These are phyloP conservation scores for Dendrolimus houi DNA, from an alignment of 2,888 invertebrate species.

Conservation along the genomic window DNA sequence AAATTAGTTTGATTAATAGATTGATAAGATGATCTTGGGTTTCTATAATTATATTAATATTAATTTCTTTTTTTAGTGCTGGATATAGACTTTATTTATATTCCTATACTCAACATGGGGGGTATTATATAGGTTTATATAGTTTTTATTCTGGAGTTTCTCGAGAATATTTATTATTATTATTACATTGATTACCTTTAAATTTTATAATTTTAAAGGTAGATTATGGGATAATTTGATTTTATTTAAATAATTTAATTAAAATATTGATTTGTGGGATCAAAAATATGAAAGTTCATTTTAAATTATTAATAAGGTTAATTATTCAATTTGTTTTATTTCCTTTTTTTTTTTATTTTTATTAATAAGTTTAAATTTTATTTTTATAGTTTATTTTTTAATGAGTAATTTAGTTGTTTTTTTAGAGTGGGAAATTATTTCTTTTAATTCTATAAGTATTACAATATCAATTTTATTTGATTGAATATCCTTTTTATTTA, in stretches of 20 bases:
- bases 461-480: constrained; percentile 75
- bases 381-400: constrained; percentile 62
- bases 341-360: constrained; percentile 66
- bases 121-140: constrained; percentile 43
- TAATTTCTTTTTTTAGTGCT: constrained; percentile 80
- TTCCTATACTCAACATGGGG: constrained; percentile 10
- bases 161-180: constrained; percentile 28
- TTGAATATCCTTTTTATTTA: constrained; percentile 80
- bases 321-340: constrained; percentile 70
- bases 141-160: no score
- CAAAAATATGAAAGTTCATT: constrained; percentile 73
- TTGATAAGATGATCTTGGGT: constrained; percentile 67
- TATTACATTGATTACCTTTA: constrained; percentile 79
- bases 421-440: constrained; percentile 75
- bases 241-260: not conserved
- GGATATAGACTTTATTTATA: no score
- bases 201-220: constrained; percentile 56
- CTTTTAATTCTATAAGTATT: constrained; percentile 61
- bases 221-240: no score
- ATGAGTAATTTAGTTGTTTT: constrained; percentile 60
- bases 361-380: constrained; percentile 52
- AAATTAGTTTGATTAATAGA: constrained; percentile 79
- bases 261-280: constrained; percentile 82
- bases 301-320: constrained; percentile 59
- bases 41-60: constrained; percentile 69